Percentiles rank a stretch among this genome's conserved stretches.
phyloP scores from a whole-genome alignment of 23 tunicate genomes.

The Oikopleura vanhoeffeni region DNA sequence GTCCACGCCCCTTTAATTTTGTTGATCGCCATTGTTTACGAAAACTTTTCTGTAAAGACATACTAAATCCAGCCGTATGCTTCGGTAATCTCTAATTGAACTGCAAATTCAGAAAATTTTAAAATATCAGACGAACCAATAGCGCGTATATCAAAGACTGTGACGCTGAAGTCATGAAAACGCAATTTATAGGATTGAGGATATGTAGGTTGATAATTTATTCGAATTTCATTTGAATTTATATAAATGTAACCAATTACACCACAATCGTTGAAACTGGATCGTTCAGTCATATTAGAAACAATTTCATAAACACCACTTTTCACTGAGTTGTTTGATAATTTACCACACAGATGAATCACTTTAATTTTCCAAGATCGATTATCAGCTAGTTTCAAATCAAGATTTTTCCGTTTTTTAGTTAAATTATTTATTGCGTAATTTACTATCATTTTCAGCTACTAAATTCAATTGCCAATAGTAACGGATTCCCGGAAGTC shows the following conservation, averaged over 20 bases:
- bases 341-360: no score
- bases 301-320: no score
- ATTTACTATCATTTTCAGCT: not conserved
- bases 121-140: not conserved
- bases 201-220: not conserved
- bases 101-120: not conserved
- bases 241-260: no score
- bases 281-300: no score
- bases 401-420: no score
- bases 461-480: not conserved
- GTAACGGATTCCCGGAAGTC: not conserved
- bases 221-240: not conserved
- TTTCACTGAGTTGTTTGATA: no score
- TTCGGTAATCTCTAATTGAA: not conserved
- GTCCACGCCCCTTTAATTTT: not conserved
- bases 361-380: no score
- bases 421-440: no score
- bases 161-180: not conserved
- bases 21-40: not conserved
- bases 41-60: not conserved
- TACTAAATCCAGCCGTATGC: not conserved
- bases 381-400: no score
- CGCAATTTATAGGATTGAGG: not conserved
- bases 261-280: no score
- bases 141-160: not conserved